These are phyloP conservation scores for Aphaenogaster ashmeadi DNA, from an alignment of 1,140 invertebrate genomes.

Conservation along the genomic window DNA sequence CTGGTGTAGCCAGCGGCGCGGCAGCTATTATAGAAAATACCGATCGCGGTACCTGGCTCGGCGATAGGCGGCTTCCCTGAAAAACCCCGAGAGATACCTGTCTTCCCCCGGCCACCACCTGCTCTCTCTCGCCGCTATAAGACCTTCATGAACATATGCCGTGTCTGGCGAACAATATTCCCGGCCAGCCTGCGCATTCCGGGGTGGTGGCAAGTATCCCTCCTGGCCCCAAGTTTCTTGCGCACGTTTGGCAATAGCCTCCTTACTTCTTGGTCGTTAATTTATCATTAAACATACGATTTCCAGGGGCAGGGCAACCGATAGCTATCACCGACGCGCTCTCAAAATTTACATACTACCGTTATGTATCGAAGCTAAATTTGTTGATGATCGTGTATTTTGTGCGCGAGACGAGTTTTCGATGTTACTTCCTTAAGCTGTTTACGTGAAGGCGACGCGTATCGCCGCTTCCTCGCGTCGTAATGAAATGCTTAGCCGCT, in stretches of 20 bases:
- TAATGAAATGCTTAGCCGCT: conserved; percentile 36
- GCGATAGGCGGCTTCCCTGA: conserved; percentile 67
- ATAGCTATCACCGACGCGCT: neutral
- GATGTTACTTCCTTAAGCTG: neutral
- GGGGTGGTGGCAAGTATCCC: neutral
- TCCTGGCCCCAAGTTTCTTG: neutral
- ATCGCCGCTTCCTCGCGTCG: conserved; percentile 14
- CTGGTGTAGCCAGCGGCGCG: neutral
- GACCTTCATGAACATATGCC: conserved; percentile 53
- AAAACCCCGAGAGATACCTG: conserved; percentile 70
- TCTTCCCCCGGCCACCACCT: conserved; percentile 70
- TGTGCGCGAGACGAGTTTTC: neutral
- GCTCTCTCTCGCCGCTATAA: conserved; percentile 55
- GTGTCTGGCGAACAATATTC: conserved; percentile 45
- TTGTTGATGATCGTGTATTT: neutral
- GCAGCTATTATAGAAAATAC: conserved; percentile 28
- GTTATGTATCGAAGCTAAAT: neutral
- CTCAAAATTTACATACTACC: neutral
- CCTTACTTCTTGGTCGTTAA: neutral
- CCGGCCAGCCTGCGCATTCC: conserved; percentile 26
- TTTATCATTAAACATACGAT: conserved; percentile 12
- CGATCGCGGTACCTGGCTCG: conserved; percentile 49
- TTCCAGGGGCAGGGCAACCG: too few relatives aligned
- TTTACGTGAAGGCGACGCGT: conserved; percentile 14
- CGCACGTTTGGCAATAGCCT: neutral